These are phyloP conservation scores for Erpetoichthys calabaricus DNA, from an alignment of 2,797 vertebrate genomes.

Conservation along the genomic window DNA sequence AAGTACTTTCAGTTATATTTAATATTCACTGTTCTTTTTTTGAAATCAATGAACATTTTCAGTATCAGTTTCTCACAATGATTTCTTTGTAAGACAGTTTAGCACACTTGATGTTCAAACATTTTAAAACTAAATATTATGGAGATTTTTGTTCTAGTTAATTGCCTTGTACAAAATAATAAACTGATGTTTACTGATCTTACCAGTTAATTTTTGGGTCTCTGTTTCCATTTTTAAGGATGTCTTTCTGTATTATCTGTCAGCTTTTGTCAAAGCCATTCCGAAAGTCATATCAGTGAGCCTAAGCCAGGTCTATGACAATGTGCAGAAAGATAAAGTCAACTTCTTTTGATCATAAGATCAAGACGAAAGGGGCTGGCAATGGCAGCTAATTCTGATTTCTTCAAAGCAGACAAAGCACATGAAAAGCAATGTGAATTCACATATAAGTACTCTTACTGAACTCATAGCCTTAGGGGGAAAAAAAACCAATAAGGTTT, in stretches of 20 bases:
- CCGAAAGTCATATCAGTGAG: slow-evolving; percentile 3
- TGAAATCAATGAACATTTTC: too few species aligned
- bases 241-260: neutral
- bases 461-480: neutral
- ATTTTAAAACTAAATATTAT: too few species aligned
- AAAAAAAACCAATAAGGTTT: too few species aligned
- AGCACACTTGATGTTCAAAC: too few species aligned
- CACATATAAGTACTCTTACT: neutral
- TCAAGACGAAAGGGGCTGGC: slow-evolving; percentile 5
- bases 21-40: too few species aligned
- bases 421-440: slow-evolving; percentile 3
- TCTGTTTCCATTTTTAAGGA: neutral
- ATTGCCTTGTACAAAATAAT: too few species aligned
- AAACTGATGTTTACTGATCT: too few species aligned
- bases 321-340: slow-evolving; percentile 4
- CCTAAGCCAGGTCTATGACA: neutral
- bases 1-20: too few species aligned
- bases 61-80: too few species aligned
- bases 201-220: too few species aligned
- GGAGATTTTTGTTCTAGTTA: too few species aligned
- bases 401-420: slow-evolving; percentile 6
- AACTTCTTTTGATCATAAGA: slow-evolving; percentile 6
- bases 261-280: slow-evolving; percentile 3
- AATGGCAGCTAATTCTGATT: slow-evolving; percentile 2
- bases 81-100: too few species aligned